Evolutionary conservation across 2,113 vertebrate genomes (phyloP).

Genomic region (Ictalurus punctatus): DNA sequence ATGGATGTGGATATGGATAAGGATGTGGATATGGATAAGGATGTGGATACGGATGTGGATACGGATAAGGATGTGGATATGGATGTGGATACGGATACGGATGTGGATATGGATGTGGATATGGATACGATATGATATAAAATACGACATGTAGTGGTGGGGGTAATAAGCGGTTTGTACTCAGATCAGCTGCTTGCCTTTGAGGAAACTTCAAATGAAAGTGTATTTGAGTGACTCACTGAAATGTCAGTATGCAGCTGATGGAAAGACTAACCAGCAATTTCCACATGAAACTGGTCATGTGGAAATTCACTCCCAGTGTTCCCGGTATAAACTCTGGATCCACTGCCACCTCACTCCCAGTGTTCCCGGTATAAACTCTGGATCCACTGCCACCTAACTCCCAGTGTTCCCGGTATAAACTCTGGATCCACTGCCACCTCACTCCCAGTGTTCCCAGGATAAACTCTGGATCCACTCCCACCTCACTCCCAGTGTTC

Average conservation of each 20-base stretch:
- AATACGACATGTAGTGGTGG: neutral
- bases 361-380: neutral
- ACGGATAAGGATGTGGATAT: no score
- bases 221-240: conserved; percentile 29
- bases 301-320: neutral
- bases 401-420: neutral
- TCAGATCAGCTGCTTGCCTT: neutral
- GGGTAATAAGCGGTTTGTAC: neutral
- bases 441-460: neutral
- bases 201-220: neutral
- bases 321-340: neutral
- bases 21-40: no score
- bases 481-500: neutral
- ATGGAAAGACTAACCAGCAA: conserved; percentile 12
- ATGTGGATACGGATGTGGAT: no score
- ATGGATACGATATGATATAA: neutral
- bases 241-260: conserved; percentile 4
- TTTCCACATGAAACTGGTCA: neutral
- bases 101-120: no score
- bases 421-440: neutral
- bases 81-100: no score
- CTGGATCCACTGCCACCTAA: neutral
- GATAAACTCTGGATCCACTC: neutral
- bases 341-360: neutral
- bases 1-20: no score